phyloP scores from a whole-genome alignment of 1,140 invertebrate species.

The Homalodisca vitripennis region DNA sequence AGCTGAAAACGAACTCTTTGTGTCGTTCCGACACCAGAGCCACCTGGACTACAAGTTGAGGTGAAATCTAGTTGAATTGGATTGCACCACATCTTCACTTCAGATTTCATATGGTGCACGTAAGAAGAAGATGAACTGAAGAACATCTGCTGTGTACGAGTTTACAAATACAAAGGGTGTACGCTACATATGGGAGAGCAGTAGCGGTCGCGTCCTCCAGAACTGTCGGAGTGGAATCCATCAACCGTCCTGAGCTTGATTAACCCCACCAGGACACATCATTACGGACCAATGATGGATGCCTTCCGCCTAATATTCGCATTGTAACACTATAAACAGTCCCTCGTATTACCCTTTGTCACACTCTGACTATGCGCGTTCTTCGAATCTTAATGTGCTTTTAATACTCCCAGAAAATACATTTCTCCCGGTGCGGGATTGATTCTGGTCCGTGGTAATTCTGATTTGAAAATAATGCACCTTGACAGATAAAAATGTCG shows the following conservation, averaged over 20 bases:
- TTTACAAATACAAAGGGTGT: too few relatives aligned
- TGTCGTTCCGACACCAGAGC: too few relatives aligned
- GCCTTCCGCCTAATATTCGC: constrained; percentile 29
- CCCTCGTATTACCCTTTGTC: constrained; percentile 18
- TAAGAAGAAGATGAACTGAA: too few relatives aligned
- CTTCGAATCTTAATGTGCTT: constrained; percentile 28
- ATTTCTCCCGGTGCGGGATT: constrained; percentile 7
- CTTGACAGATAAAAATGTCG: constrained; percentile 5
- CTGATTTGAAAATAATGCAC: constrained; percentile 18
- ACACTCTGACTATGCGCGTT: constrained; percentile 22
- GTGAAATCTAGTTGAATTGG: too few relatives aligned
- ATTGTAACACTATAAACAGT: constrained; percentile 28
- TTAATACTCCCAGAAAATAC: constrained; percentile 24
- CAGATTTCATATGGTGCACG: too few relatives aligned
- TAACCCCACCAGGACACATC: constrained; percentile 21
- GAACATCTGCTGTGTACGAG: too few relatives aligned
- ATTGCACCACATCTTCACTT: too few relatives aligned
- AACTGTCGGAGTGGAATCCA: too few relatives aligned
- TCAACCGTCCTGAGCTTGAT: constrained; percentile 14
- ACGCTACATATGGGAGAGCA: too few relatives aligned
- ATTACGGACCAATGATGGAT: constrained; percentile 24
- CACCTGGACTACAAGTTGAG: too few relatives aligned
- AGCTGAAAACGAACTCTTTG: too few relatives aligned
- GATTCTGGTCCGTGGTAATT: constrained; percentile 15
- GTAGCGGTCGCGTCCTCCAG: too few relatives aligned